A percentile compares a stretch with the other conserved stretches of the same genome.
Conservation (phyloP, 2,888 invertebrate genomes). For the Coleophora flavipennella region DNA sequence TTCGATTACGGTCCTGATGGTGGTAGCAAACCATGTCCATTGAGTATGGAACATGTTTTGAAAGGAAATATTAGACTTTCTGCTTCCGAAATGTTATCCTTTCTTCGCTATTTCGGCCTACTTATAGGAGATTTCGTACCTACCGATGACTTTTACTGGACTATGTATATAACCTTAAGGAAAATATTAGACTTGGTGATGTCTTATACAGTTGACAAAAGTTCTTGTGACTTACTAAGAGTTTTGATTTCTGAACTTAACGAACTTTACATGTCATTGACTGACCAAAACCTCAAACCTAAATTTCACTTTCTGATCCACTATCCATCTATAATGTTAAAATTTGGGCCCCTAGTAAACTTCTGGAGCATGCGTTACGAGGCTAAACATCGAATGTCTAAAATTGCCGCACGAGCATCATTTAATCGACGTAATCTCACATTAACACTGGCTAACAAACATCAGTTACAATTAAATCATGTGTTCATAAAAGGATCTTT, state of each 20-base stretch:
- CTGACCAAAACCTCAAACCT: slow-evolving; percentile 1
- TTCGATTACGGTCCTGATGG: slow-evolving; percentile 5
- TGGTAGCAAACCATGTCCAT: not conserved
- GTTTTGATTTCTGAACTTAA: slow-evolving; percentile 1
- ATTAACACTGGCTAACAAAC: slow-evolving; percentile 7
- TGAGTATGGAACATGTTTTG: not conserved
- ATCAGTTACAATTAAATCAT: slow-evolving; percentile 10
- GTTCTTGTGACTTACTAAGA: not conserved
- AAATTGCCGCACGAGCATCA: slow-evolving; percentile 10
- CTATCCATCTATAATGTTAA: not conserved
- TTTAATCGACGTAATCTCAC: slow-evolving; percentile 11
- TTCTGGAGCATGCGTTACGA: not conserved
- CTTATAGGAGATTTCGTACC: slow-evolving; percentile 2
- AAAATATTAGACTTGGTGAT: not conserved
- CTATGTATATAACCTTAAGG: not conserved
- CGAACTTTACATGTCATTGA: not conserved
- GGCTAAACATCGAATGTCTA: slow-evolving; percentile 6
- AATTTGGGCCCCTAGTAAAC: not conserved
- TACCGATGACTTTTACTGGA: not conserved
- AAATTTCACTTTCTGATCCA: slow-evolving; percentile 1
- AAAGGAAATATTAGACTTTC: not conserved
- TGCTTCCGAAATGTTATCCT: slow-evolving; percentile 2
- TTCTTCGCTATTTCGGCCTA: slow-evolving; percentile 5
- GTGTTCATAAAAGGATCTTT: slow-evolving; percentile 7
- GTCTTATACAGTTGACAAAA: not conserved